phyloP scores from a whole-genome alignment of 2,888 invertebrate genomes.

The Myathropa florea region DNA sequence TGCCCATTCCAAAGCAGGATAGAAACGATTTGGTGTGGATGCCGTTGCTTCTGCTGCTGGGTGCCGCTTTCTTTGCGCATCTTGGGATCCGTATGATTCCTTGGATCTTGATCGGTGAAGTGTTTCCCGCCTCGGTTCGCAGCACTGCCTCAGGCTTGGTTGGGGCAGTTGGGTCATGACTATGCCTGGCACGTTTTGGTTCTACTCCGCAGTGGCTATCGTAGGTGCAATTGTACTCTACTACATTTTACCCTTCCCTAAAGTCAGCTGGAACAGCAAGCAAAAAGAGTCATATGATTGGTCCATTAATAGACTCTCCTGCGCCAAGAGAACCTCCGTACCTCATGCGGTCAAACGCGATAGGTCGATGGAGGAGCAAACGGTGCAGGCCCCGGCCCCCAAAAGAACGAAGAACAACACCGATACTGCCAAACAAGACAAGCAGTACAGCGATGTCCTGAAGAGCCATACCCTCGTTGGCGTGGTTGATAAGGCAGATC shows the following conservation, averaged over 20 bases:
- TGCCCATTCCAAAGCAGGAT: constrained; percentile 80
- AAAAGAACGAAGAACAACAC: too few relatives aligned
- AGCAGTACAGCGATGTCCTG: too few relatives aligned
- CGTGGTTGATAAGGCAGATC: too few relatives aligned
- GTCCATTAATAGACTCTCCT: too few relatives aligned
- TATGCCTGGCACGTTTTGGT: constrained; percentile 87
- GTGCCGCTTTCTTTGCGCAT: constrained; percentile 86
- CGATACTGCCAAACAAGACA: too few relatives aligned
- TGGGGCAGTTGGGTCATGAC: constrained; percentile 86
- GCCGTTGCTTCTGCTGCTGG: constrained; percentile 85
- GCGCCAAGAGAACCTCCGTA: too few relatives aligned
- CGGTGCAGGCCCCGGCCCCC: too few relatives aligned
- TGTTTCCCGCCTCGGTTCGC: constrained; percentile 86
- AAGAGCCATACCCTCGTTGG: too few relatives aligned
- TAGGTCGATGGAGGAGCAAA: too few relatives aligned
- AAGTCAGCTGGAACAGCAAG: too few relatives aligned
- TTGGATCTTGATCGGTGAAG: constrained; percentile 91
- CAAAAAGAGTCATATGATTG: too few relatives aligned
- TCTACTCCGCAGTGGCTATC: constrained; percentile 85
- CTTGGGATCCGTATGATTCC: constrained; percentile 86
- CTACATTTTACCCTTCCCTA: constrained; percentile 84
- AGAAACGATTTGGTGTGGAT: constrained; percentile 85
- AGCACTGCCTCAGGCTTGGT: constrained; percentile 88
- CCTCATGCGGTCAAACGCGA: too few relatives aligned
- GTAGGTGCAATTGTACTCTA: constrained; percentile 85